A percentile compares a stretch with the other conserved stretches of the same genome.
Evolutionary conservation across 2,113 vertebrate species (phyloP).

Genomic region (Epinephelus cyanopodus): DNA sequence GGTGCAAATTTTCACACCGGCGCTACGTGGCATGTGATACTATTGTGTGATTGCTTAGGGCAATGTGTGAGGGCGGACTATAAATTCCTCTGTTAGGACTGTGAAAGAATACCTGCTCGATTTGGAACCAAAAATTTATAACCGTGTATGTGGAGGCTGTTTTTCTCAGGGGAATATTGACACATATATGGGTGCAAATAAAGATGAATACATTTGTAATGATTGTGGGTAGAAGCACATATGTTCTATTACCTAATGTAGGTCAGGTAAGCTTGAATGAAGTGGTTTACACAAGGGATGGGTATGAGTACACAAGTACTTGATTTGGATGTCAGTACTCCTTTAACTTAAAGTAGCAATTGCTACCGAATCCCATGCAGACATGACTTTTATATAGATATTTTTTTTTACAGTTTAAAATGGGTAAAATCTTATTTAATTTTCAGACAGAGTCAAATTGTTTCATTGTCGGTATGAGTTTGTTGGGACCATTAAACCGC

Average conservation of each 20-base stretch:
- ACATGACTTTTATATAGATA: too few relatives aligned
- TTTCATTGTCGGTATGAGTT: too few relatives aligned
- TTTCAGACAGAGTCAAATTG: too few relatives aligned
- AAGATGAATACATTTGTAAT: background rate
- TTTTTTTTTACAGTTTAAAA: too few relatives aligned
- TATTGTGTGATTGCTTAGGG: conserved; percentile 24
- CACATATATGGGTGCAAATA: background rate
- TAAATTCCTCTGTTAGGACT: conserved; percentile 18
- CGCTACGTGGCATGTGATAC: conserved; percentile 37
- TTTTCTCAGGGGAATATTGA: background rate
- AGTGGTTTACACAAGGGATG: background rate
- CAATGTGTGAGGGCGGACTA: conserved; percentile 48
- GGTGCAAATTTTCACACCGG: conserved; percentile 40
- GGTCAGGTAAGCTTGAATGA: background rate
- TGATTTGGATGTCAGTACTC: too few relatives aligned
- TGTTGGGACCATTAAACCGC: too few relatives aligned
- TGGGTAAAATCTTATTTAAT: too few relatives aligned
- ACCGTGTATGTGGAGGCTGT: background rate
- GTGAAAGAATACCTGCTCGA: conserved; percentile 11
- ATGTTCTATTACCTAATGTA: background rate
- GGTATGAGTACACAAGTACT: too few relatives aligned
- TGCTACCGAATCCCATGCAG: too few relatives aligned
- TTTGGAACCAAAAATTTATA: background rate
- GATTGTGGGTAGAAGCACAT: too few relatives aligned
- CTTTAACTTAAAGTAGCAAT: too few relatives aligned